Evolutionary conservation across 2,113 vertebrate species (phyloP).

Genomic region (Limnothrissa miodon): DNA sequence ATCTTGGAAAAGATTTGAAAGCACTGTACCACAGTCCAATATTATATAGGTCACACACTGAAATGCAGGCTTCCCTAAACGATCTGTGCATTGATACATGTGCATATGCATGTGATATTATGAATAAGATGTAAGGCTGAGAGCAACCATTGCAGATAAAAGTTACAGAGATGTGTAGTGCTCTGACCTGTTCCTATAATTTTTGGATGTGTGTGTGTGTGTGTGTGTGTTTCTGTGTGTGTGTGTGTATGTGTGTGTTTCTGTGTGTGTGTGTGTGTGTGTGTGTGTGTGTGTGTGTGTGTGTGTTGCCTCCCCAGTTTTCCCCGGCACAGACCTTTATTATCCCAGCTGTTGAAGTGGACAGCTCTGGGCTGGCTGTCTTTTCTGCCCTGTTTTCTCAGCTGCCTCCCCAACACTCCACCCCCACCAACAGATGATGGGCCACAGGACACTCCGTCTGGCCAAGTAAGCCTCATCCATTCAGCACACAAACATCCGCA

Average conservation of each 20-base stretch:
- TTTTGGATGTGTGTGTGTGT: too few relatives aligned
- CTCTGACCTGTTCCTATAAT: too few relatives aligned
- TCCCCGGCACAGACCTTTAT: conserved; percentile 46
- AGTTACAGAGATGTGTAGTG: neutral
- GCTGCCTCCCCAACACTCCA: neutral
- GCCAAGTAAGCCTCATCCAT: conserved; percentile 21
- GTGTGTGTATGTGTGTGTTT: conserved; percentile 31
- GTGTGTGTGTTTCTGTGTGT: conserved; percentile 41
- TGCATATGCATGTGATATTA: neutral
- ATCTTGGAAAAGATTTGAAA: neutral
- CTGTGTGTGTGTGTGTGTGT: neutral
- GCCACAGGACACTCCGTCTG: conserved; percentile 52
- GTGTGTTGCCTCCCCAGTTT: conserved; percentile 9
- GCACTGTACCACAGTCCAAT: neutral
- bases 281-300: conserved; percentile 6
- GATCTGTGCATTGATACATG: neutral
- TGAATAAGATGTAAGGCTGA: neutral
- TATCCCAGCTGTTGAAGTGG: conserved; percentile 69
- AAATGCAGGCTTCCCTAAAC: neutral
- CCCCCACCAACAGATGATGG: conserved; percentile 47
- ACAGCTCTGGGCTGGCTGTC: conserved; percentile 53
- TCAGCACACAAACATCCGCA: neutral
- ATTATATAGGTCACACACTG: neutral
- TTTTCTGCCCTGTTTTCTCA: conserved; percentile 69
- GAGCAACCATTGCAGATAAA: neutral